A percentile compares a stretch with the other conserved stretches of the same genome.
Conservation (phyloP, 2,797 vertebrate genomes). For the Echiichthys vipera region DNA sequence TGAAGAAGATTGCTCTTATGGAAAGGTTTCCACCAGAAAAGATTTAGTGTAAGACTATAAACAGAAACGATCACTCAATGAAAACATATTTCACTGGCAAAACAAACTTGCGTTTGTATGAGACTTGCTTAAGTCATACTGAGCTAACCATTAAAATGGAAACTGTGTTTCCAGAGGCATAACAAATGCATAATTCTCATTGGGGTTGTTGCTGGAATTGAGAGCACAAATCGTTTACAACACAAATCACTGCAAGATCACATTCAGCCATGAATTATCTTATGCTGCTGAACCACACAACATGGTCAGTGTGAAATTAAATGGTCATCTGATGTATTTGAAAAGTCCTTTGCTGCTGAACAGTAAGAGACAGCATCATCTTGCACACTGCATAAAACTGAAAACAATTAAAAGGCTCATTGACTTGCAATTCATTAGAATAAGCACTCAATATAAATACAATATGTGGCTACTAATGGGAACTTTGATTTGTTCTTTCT, state of each 20-base stretch:
- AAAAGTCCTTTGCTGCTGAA: too few relatives aligned
- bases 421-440: conserved; percentile 62
- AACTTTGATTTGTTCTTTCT: conserved; percentile 17
- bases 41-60: conserved; percentile 39
- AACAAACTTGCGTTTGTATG: conserved; percentile 31
- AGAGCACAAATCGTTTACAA: conserved; percentile 12
- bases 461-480: conserved; percentile 37
- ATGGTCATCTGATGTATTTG: conserved; percentile 12
- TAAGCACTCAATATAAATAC: conserved; percentile 57
- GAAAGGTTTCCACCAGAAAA: conserved; percentile 27
- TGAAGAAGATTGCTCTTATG: conserved; percentile 30
- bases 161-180: conserved; percentile 30
- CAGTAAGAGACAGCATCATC: conserved; percentile 26
- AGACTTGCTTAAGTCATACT: conserved; percentile 8
- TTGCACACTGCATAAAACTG: conserved; percentile 33
- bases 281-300: background rate
- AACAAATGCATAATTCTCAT: conserved; percentile 26
- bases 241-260: conserved; percentile 9
- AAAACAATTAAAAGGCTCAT: conserved; percentile 71
- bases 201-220: conserved; percentile 12
- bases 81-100: conserved; percentile 39
- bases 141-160: conserved; percentile 27
- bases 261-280: background rate
- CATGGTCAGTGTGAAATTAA: conserved; percentile 8
- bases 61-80: conserved; percentile 40